Percentiles rank a stretch among this genome's conserved stretches.
phyloP scores from a whole-genome alignment of 2,888 invertebrate genomes.

The Campoplex nolae region DNA sequence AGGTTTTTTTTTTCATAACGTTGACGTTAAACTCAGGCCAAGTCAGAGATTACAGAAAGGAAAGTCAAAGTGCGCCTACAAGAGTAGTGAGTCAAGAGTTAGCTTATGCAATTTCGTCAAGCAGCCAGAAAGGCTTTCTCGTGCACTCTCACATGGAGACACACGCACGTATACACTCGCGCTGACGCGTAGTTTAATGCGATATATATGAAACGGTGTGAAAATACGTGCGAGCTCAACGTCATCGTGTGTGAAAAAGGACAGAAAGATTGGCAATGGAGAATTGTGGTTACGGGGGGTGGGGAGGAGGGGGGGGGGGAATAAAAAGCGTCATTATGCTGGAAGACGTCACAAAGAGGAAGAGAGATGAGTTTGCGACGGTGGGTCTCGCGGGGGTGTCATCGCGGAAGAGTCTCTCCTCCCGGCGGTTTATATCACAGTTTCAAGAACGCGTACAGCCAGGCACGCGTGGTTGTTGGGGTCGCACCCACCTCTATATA shows the following conservation, averaged over 20 bases:
- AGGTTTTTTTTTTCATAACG: not conserved
- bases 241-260: slow-evolving; percentile 30
- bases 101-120: slow-evolving; percentile 42
- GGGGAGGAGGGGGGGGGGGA: too few relatives aligned
- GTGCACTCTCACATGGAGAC: not conserved
- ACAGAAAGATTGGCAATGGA: slow-evolving; percentile 38
- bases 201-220: slow-evolving; percentile 26
- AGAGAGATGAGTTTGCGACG: slow-evolving; percentile 31
- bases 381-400: slow-evolving; percentile 52
- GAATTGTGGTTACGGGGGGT: not conserved
- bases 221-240: slow-evolving; percentile 41
- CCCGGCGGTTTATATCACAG: slow-evolving; percentile 49
- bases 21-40: not conserved
- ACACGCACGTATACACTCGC: not conserved
- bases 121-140: slow-evolving; percentile 51
- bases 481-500: slow-evolving; percentile 29
- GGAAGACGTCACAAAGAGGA: slow-evolving; percentile 51
- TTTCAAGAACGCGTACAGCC: slow-evolving; percentile 33
- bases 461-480: slow-evolving; percentile 22
- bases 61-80: slow-evolving; percentile 45
- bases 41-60: slow-evolving; percentile 22
- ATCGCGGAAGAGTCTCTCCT: slow-evolving; percentile 56
- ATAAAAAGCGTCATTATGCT: slow-evolving; percentile 58
- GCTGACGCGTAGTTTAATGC: slow-evolving; percentile 4
- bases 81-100: slow-evolving; percentile 29